A percentile compares a stretch with the other conserved stretches of the same genome.
Evolutionary conservation across 2,113 vertebrate species (phyloP).

Genomic region (Glaucomys volans): DNA sequence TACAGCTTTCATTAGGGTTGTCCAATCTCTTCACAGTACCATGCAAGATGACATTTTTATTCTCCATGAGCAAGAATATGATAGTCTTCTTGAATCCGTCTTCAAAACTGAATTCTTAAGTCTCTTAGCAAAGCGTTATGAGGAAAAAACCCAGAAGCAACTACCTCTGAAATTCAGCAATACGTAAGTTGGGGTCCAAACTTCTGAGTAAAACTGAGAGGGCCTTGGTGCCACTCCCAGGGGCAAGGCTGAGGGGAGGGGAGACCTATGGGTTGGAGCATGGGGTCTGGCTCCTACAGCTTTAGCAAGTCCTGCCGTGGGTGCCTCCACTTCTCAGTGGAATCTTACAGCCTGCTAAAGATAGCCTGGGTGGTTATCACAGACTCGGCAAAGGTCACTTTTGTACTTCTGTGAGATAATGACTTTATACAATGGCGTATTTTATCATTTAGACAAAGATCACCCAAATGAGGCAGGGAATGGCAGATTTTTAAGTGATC

Average conservation of each 20-base stretch:
- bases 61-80: constrained; percentile 97
- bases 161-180: constrained; percentile 97
- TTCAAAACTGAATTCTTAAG: constrained; percentile 99
- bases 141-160: constrained; percentile 96
- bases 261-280: not conserved
- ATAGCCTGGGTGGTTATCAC: not conserved
- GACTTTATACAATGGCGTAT: not conserved
- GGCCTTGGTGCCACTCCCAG: not conserved
- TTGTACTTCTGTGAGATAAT: not conserved
- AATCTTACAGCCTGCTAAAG: not conserved
- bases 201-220: not conserved
- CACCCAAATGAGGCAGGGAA: not conserved
- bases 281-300: not conserved
- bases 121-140: constrained; percentile 93
- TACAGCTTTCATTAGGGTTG: not conserved
- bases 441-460: not conserved
- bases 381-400: not conserved
- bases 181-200: constrained; percentile 89
- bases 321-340: not conserved
- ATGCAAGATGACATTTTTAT: constrained; percentile 97
- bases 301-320: not conserved
- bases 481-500: not conserved
- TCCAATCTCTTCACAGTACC: constrained; percentile 86
- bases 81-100: constrained; percentile 96
- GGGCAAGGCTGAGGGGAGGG: not conserved